Evolutionary conservation across 92 coral and sea anemone genomes (phyloP).

Genomic region (Diadumene lineata): DNA sequence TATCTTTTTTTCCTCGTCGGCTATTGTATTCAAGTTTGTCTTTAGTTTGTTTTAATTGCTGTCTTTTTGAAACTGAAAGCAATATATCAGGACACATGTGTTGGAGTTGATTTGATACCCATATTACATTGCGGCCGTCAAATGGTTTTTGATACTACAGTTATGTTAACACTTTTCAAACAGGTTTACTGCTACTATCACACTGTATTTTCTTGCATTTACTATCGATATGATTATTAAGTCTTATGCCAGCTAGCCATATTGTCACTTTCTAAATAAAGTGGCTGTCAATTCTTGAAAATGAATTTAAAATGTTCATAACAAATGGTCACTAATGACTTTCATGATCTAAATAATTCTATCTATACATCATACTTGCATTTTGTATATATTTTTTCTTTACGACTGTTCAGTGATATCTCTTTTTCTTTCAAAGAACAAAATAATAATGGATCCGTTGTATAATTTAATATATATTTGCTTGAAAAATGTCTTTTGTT

Average conservation of each 20-base stretch:
- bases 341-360: conserved; percentile 6
- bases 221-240: background rate
- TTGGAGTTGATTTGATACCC: too few relatives aligned
- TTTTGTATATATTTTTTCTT: background rate
- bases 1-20: too few relatives aligned
- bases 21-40: too few relatives aligned
- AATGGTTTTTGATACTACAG: background rate
- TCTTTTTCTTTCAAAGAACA: background rate
- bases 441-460: background rate
- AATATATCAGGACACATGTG: too few relatives aligned
- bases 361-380: background rate
- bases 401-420: background rate
- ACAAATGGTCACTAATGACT: background rate
- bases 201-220: background rate
- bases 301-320: background rate
- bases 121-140: too few relatives aligned
- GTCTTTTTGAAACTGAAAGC: too few relatives aligned
- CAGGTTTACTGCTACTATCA: background rate
- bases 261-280: background rate
- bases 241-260: background rate
- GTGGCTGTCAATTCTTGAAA: background rate
- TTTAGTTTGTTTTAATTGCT: too few relatives aligned
- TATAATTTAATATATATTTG: background rate
- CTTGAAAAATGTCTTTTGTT: background rate
- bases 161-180: background rate